phyloP scores from a whole-genome alignment of 2,888 invertebrate species.

The Heliconius erato region DNA sequence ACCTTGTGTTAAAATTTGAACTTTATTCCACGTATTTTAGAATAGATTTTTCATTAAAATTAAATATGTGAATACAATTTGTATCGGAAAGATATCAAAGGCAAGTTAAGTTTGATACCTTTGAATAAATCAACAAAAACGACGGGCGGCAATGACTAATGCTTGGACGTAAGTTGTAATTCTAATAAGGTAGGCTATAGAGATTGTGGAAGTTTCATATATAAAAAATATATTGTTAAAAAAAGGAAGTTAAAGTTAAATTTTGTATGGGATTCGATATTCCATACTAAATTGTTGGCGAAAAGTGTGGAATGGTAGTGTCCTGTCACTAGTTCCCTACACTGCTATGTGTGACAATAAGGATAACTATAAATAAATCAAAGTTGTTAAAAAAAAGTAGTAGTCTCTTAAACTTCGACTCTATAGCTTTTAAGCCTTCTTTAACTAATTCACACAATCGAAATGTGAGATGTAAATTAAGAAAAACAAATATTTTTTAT shows the following conservation, averaged over 20 bases:
- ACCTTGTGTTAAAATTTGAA: constrained; percentile 45
- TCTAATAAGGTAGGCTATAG: constrained; percentile 59
- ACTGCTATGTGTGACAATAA: too few species aligned
- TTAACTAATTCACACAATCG: constrained; percentile 65
- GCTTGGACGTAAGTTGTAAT: constrained; percentile 70
- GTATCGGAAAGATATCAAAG: constrained; percentile 81
- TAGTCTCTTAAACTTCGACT: constrained; percentile 47
- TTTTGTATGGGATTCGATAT: too few species aligned
- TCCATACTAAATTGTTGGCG: too few species aligned
- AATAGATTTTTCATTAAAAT: constrained; percentile 54
- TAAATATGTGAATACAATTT: constrained; percentile 75
- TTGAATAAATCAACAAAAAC: constrained; percentile 85
- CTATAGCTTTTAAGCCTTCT: constrained; percentile 55
- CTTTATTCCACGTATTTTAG: constrained; percentile 49
- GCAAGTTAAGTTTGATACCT: constrained; percentile 72
- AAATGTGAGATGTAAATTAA: constrained; percentile 69
- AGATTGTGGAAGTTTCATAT: constrained; percentile 48
- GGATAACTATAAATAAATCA: too few species aligned
- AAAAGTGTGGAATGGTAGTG: too few species aligned
- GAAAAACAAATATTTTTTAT: constrained; percentile 72
- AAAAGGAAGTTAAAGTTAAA: too few species aligned
- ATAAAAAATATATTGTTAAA: background rate
- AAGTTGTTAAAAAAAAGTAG: too few species aligned
- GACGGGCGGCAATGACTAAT: constrained; percentile 83
- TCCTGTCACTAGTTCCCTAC: too few species aligned